Conservation (phyloP, 2,888 invertebrate species). For the Asteroscopus sphinx region DNA sequence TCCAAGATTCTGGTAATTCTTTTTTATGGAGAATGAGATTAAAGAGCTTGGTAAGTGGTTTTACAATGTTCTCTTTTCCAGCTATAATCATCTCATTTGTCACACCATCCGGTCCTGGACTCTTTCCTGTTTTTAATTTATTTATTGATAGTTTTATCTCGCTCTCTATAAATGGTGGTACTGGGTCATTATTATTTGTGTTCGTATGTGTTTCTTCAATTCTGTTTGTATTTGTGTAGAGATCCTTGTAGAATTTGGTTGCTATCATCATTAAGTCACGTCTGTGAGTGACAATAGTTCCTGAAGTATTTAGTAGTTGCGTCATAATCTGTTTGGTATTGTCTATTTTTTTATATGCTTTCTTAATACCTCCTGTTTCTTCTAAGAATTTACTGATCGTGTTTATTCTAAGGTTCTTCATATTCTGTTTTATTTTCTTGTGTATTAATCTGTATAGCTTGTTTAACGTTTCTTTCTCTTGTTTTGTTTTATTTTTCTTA, state of each 20-base stretch:
- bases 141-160: neutral
- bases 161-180: neutral
- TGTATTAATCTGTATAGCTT: too few relatives aligned
- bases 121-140: constrained; percentile 1
- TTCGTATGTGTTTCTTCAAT: neutral
- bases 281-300: too few relatives aligned
- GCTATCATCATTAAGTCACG: neutral
- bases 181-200: neutral
- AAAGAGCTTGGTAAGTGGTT: constrained; percentile 1
- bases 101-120: constrained; percentile 1
- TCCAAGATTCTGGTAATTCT: neutral
- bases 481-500: too few relatives aligned
- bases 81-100: constrained; percentile 1
- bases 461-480: too few relatives aligned
- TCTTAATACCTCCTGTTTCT: too few relatives aligned
- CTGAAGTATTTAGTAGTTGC: too few relatives aligned
- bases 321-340: too few relatives aligned
- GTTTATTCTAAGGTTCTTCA: too few relatives aligned
- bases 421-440: too few relatives aligned
- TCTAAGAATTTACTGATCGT: too few relatives aligned
- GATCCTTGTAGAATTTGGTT: neutral
- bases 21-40: neutral
- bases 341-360: neutral
- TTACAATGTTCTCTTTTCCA: neutral
- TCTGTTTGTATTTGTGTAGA: neutral